Evolutionary conservation across 2,888 invertebrate species (phyloP).

Genomic region (Ectropis crepuscularia): DNA sequence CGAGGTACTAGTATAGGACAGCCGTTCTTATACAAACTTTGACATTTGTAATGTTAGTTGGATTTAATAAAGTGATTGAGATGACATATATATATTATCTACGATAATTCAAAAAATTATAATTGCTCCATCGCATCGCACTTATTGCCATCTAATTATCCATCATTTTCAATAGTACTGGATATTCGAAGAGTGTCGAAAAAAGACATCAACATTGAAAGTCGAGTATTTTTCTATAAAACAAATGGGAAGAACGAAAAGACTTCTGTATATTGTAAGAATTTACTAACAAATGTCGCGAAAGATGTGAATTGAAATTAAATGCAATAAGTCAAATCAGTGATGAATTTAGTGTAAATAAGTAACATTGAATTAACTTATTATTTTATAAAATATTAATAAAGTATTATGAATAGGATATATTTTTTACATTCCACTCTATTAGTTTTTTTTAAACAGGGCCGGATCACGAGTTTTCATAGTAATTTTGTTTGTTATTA

Average conservation of each 20-base stretch:
- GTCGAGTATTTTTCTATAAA: conserved; percentile 21
- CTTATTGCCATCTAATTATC: conserved; percentile 6
- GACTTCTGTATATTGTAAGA: conserved; percentile 23
- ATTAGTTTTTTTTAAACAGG: not conserved
- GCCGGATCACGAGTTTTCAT: not conserved
- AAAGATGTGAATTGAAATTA: conserved; percentile 29
- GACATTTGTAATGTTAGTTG: too few relatives aligned
- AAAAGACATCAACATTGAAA: conserved; percentile 4
- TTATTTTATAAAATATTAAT: conserved; percentile 31
- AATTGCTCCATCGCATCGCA: not conserved
- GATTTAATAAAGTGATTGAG: too few relatives aligned
- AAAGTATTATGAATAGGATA: conserved; percentile 40
- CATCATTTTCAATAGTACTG: not conserved
- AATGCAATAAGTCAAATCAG: conserved; percentile 24
- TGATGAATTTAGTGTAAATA: conserved; percentile 36
- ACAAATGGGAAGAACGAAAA: conserved; percentile 6
- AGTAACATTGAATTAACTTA: conserved; percentile 26
- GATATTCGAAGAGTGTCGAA: not conserved
- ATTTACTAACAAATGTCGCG: conserved; percentile 10
- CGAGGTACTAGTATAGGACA: too few relatives aligned
- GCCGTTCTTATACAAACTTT: too few relatives aligned
- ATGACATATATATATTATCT: too few relatives aligned
- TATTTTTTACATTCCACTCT: conserved; percentile 34
- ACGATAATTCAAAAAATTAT: too few relatives aligned
- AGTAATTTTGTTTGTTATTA: too few relatives aligned